Percentiles rank a stretch among this genome's conserved stretches.
Evolutionary conservation across 2,888 invertebrate species (phyloP).

Genomic region (Machimus atricapillus): DNA sequence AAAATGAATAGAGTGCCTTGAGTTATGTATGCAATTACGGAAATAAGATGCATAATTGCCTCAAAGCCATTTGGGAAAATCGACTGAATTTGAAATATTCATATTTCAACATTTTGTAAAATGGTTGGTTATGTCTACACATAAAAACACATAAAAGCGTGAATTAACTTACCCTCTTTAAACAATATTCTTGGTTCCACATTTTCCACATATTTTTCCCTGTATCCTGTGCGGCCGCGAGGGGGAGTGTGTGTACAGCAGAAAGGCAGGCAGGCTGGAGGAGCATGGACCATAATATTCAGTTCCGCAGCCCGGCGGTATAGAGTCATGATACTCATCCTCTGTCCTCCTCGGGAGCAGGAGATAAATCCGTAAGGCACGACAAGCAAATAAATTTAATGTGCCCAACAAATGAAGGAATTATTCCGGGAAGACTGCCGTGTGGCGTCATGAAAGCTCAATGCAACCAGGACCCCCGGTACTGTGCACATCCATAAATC

Average conservation of each 20-base stretch:
- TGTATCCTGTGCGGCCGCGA: neutral
- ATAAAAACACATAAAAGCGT: neutral
- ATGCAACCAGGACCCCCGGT: neutral
- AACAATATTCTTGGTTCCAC: neutral
- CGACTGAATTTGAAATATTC: too few relatives aligned
- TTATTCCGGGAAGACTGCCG: neutral
- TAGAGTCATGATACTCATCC: neutral
- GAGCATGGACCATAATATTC: neutral
- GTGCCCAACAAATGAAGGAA: neutral
- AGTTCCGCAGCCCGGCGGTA: neutral
- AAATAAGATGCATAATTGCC: too few relatives aligned
- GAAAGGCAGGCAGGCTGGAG: neutral
- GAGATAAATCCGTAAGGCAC: neutral
- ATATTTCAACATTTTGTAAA: too few relatives aligned
- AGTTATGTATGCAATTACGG: too few relatives aligned
- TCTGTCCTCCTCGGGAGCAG: neutral
- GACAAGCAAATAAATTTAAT: neutral
- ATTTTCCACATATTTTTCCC: neutral
- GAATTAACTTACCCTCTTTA: neutral
- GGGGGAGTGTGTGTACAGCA: neutral
- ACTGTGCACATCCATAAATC: neutral
- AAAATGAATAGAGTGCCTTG: too few relatives aligned
- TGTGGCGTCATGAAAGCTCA: constrained; percentile 6
- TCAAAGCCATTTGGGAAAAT: too few relatives aligned
- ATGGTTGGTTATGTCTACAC: neutral